A percentile compares a stretch with the other conserved stretches of the same genome.
Evolutionary conservation across 2,113 vertebrate species (phyloP).

Genomic region (Hassar affinis): DNA sequence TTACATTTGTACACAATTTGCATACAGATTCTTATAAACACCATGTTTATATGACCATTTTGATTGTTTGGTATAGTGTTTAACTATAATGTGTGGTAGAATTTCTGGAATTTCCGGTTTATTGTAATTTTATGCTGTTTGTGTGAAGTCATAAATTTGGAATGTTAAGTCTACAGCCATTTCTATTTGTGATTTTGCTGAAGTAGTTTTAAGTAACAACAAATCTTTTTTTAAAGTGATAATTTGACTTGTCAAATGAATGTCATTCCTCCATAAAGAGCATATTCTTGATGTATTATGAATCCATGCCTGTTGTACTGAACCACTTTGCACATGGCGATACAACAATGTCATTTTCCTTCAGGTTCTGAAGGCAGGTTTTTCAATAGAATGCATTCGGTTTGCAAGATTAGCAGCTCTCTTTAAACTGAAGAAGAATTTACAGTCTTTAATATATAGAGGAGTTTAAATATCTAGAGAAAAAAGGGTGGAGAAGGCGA

Average conservation of each 20-base stretch:
- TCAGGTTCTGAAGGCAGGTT: neutral
- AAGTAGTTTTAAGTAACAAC: neutral
- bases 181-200: neutral
- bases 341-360: neutral
- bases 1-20: neutral
- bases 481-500: conserved; percentile 18
- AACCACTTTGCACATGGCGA: neutral
- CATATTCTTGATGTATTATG: neutral
- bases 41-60: neutral
- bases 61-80: neutral
- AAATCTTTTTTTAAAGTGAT: neutral
- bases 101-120: neutral
- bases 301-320: neutral
- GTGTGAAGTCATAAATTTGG: neutral
- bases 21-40: neutral
- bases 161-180: neutral
- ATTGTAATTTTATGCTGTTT: neutral
- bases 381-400: neutral
- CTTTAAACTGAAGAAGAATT: neutral
- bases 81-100: neutral
- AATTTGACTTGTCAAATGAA: neutral
- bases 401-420: neutral
- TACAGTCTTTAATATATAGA: neutral
- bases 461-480: neutral
- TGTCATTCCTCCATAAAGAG: neutral